Conservation (phyloP, 2,888 invertebrate species). For the Aelia acuminata region DNA sequence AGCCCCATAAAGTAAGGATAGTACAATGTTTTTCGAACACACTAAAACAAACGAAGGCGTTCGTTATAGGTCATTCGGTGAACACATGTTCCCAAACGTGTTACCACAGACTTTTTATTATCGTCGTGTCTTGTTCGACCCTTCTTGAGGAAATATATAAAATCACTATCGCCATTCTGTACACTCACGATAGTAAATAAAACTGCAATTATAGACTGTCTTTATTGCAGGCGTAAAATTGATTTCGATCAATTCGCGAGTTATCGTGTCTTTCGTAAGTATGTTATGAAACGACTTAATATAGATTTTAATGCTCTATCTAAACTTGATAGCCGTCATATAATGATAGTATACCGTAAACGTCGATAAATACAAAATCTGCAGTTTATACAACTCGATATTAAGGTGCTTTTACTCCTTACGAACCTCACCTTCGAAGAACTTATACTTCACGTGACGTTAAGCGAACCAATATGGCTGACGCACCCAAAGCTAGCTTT, state of each 20-base stretch:
- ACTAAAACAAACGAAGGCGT: no score
- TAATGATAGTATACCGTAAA: no score
- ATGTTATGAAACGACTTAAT: neutral
- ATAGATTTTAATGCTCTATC: neutral
- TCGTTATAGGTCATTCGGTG: neutral
- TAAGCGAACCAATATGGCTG: no score
- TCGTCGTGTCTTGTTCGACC: neutral
- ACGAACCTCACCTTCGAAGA: no score
- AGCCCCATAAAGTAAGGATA: neutral
- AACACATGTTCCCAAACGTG: neutral
- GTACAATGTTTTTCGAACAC: neutral
- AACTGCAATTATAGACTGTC: neutral
- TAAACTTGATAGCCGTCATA: no score
- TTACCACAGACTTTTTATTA: neutral
- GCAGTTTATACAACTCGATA: no score
- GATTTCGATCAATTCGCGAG: neutral
- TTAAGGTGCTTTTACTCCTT: no score
- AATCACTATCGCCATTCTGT: neutral
- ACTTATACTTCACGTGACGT: no score
- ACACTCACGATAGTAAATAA: neutral
- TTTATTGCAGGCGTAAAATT: neutral
- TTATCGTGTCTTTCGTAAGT: no score
- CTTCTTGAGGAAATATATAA: neutral
- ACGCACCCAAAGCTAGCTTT: no score
- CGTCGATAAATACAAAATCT: no score